phyloP scores from a whole-genome alignment of 2,113 vertebrate genomes.

The Xenus cinereus region DNA sequence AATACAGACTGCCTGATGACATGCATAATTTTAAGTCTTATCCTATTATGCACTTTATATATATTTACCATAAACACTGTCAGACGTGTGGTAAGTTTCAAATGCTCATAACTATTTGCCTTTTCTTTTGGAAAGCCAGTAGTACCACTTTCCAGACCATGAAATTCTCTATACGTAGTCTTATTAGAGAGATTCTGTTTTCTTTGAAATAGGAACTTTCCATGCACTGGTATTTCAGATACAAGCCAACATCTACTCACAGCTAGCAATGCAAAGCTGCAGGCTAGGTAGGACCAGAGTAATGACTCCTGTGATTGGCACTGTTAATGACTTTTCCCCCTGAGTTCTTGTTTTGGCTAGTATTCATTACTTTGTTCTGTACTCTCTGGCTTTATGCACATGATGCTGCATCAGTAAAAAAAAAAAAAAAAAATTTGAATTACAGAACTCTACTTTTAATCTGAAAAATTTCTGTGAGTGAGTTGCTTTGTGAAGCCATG shows the following conservation, averaged over 20 bases:
- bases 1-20: background rate
- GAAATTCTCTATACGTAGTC: background rate
- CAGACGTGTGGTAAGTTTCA: background rate
- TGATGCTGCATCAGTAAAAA: background rate
- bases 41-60: background rate
- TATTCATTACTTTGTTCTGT: background rate
- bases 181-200: background rate
- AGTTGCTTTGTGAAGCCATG: background rate
- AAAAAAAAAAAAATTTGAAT: background rate
- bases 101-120: background rate
- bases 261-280: background rate
- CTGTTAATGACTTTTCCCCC: conserved; percentile 1
- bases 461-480: background rate
- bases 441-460: background rate
- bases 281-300: background rate
- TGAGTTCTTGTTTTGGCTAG: background rate
- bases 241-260: background rate
- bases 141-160: background rate
- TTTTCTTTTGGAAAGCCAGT: background rate
- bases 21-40: background rate
- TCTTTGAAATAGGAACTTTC: background rate
- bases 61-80: background rate
- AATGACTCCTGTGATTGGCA: conserved; percentile 10
- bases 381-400: background rate
- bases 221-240: background rate